phyloP scores from a whole-genome alignment of 2,113 vertebrate species.

The Trichomycterus rosablanca region DNA sequence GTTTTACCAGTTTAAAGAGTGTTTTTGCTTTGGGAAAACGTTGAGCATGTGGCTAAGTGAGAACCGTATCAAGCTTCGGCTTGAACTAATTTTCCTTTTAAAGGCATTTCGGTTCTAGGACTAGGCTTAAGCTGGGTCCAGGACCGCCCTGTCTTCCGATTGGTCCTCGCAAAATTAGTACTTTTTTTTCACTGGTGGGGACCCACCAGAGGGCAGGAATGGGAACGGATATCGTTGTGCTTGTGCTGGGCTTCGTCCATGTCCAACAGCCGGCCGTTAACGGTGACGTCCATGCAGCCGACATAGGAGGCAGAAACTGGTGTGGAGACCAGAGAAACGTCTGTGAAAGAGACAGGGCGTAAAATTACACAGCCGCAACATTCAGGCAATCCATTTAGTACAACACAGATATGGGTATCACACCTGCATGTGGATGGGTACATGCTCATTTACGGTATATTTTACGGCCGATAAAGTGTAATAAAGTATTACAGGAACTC shows the following conservation, averaged over 20 bases:
- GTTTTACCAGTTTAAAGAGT: constrained; percentile 26
- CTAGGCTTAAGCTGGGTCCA: too few relatives aligned
- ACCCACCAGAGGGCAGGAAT: constrained; percentile 84
- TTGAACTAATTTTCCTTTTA: constrained; percentile 34
- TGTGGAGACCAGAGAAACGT: constrained; percentile 81
- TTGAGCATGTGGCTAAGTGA: constrained; percentile 14
- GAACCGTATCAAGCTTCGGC: constrained; percentile 23
- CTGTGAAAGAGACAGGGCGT: constrained; percentile 57
- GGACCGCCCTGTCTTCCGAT: constrained; percentile 5
- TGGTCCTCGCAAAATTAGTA: not conserved
- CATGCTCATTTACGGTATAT: too few relatives aligned
- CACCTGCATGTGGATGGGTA: too few relatives aligned
- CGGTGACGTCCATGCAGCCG: constrained; percentile 83
- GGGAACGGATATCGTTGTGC: constrained; percentile 87
- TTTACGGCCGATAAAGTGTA: too few relatives aligned
- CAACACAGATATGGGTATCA: too few relatives aligned
- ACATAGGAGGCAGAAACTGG: constrained; percentile 84
- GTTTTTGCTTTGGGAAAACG: not conserved
- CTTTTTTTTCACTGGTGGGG: constrained; percentile 46
- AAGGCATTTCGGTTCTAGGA: constrained; percentile 34
- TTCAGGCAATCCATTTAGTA: too few relatives aligned
- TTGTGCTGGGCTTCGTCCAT: constrained; percentile 85
- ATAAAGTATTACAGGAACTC: too few relatives aligned
- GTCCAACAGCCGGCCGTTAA: constrained; percentile 74
- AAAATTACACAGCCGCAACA: not conserved